Evolutionary conservation across 2,888 invertebrate species (phyloP).

Genomic region (Thumatha senex): DNA sequence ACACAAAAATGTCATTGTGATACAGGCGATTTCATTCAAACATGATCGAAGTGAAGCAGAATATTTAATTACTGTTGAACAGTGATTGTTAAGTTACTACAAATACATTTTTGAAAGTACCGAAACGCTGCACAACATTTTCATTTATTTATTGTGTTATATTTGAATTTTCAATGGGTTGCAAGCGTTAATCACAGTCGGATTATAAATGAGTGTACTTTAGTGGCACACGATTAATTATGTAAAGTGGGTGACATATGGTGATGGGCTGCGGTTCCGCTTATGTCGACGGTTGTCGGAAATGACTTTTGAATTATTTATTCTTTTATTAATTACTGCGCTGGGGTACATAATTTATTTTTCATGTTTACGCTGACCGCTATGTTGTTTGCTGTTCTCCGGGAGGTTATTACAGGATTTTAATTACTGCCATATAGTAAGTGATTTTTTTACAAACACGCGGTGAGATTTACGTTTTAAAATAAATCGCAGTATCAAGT

Average conservation of each 20-base stretch:
- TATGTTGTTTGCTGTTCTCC: conserved; percentile 1
- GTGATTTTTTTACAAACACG: neutral
- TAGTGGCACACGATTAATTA: conserved; percentile 32
- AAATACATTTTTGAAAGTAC: no score
- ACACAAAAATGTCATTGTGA: no score
- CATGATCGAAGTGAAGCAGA: no score
- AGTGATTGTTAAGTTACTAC: no score
- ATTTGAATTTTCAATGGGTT: conserved; percentile 43
- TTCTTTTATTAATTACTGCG: conserved; percentile 38
- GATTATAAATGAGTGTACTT: conserved; percentile 40
- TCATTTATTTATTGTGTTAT: conserved; percentile 17
- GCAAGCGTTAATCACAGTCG: conserved; percentile 45
- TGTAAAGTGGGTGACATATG: conserved; percentile 40
- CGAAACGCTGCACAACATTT: no score
- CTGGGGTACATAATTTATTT: conserved; percentile 26
- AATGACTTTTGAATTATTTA: conserved; percentile 47
- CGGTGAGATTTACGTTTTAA: neutral
- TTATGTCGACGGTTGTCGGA: conserved; percentile 30
- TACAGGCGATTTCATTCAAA: no score
- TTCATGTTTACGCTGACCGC: conserved; percentile 16
- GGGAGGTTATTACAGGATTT: conserved; percentile 1
- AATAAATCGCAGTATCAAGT: neutral
- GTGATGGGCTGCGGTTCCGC: conserved; percentile 20
- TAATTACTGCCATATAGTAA: neutral
- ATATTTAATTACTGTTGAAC: no score